Conservation (phyloP, 53 echinoderm and acorn worm species). For the Temnopleurus reevesii region DNA sequence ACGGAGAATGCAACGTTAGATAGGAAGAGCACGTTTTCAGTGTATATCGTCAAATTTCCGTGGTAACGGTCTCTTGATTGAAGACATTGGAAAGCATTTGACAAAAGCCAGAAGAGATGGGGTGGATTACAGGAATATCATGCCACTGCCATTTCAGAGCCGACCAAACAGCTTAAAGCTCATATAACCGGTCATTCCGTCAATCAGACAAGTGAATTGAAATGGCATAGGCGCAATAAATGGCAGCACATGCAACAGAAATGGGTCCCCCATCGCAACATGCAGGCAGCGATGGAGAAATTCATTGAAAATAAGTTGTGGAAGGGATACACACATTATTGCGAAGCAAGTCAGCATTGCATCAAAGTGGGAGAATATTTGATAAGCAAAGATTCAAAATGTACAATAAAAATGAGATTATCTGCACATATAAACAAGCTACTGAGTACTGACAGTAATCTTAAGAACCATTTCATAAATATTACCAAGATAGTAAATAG, state of each 20-base stretch:
- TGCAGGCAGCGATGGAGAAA: not conserved
- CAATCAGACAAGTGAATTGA: slow-evolving; percentile 57
- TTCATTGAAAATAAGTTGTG: not conserved
- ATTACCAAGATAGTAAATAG: no score
- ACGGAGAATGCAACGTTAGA: not conserved
- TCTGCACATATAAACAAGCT: no score
- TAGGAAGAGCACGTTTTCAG: not conserved
- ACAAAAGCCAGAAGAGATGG: slow-evolving; percentile 63
- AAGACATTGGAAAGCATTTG: slow-evolving; percentile 50
- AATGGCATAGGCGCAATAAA: slow-evolving; percentile 51
- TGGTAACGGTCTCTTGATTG: slow-evolving; percentile 15
- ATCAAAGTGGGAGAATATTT: not conserved
- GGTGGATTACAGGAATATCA: slow-evolving; percentile 52
- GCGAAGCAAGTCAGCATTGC: not conserved
- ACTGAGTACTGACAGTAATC: no score
- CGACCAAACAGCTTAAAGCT: slow-evolving; percentile 30
- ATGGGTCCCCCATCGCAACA: not conserved
- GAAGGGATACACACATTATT: not conserved
- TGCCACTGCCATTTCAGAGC: slow-evolving; percentile 19
- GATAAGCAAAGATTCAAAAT: not conserved
- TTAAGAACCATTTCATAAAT: no score
- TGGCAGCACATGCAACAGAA: slow-evolving; percentile 51
- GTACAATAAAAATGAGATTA: not conserved
- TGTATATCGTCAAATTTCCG: slow-evolving; percentile 28
- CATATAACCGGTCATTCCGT: slow-evolving; percentile 38